A percentile compares a stretch with the other conserved stretches of the same genome.
Conservation (phyloP, 2,797 vertebrate genomes). For the Acanthurus leucopareius region DNA sequence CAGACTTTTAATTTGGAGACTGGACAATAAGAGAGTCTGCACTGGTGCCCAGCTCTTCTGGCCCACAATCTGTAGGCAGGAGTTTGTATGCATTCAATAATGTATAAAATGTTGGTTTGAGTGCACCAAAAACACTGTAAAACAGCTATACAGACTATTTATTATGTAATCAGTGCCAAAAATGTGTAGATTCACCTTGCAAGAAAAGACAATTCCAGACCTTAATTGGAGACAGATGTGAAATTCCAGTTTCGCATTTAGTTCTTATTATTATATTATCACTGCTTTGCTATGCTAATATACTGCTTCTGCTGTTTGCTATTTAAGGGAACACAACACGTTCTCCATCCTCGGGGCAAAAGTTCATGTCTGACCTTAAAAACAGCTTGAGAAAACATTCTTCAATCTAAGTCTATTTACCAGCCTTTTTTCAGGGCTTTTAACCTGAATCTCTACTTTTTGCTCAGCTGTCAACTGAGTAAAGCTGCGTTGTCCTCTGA, state of each 20-base stretch:
- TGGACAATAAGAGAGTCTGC: constrained; percentile 19
- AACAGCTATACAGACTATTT: neutral
- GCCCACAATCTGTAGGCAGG: neutral
- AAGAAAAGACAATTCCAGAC: neutral
- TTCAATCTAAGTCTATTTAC: neutral
- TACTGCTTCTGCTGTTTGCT: neutral
- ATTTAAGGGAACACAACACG: neutral
- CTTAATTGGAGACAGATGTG: neutral
- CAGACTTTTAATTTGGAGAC: constrained; percentile 41
- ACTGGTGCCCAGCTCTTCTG: neutral
- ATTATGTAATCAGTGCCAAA: neutral
- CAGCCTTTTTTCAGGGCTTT: neutral
- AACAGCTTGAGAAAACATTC: neutral
- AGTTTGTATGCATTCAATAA: neutral
- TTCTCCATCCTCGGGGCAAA: neutral
- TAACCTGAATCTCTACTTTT: neutral
- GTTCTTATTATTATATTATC: neutral
- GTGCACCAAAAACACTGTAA: neutral
- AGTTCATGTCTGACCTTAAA: neutral
- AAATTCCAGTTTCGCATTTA: neutral
- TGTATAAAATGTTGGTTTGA: too few species aligned
- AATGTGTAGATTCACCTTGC: neutral
- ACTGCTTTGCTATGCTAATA: neutral
- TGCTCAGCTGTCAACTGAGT: neutral
- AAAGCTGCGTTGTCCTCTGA: neutral